Evolutionary conservation across 2,888 invertebrate species (phyloP).

Genomic region (Drosophila testacea): DNA sequence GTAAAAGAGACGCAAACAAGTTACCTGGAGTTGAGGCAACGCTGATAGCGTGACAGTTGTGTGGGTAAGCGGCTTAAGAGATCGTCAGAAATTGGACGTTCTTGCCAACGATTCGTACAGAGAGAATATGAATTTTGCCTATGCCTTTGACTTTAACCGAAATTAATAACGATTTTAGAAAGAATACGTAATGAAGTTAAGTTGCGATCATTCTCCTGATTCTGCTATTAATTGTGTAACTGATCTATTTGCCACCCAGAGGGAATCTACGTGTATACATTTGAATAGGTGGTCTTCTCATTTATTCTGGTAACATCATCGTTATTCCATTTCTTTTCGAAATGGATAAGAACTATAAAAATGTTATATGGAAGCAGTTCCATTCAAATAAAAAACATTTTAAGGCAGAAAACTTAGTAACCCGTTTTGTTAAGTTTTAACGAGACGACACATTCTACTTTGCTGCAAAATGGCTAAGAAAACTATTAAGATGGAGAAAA

Average conservation of each 20-base stretch:
- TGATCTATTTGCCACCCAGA: conserved; percentile 60
- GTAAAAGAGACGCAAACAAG: conserved; percentile 69
- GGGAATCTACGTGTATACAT: neutral
- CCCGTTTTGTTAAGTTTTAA: conserved; percentile 49
- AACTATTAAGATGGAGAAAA: conserved; percentile 15
- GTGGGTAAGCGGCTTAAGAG: conserved; percentile 73
- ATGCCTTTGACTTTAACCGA: conserved; percentile 50
- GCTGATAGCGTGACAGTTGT: conserved; percentile 69
- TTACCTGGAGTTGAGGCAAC: conserved; percentile 46
- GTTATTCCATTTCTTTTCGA: conserved; percentile 18
- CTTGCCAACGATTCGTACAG: conserved; percentile 29
- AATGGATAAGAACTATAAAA: conserved; percentile 36
- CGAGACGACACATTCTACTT: conserved; percentile 41
- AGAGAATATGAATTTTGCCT: conserved; percentile 22
- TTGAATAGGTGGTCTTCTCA: neutral
- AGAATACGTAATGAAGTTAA: conserved; percentile 53
- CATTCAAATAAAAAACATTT: conserved; percentile 30
- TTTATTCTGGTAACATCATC: conserved; percentile 17
- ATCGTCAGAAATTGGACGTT: conserved; percentile 43
- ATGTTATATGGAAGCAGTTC: conserved; percentile 26
- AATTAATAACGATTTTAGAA: conserved; percentile 66
- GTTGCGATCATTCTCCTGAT: conserved; percentile 48
- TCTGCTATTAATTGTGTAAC: conserved; percentile 37
- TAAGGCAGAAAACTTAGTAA: conserved; percentile 26
- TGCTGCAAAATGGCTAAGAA: conserved; percentile 29